Evolutionary conservation across 2,113 vertebrate species (phyloP), one percentile per base, ranked within the genome.

Genomic region (Phocoena phocoena): DNA sequence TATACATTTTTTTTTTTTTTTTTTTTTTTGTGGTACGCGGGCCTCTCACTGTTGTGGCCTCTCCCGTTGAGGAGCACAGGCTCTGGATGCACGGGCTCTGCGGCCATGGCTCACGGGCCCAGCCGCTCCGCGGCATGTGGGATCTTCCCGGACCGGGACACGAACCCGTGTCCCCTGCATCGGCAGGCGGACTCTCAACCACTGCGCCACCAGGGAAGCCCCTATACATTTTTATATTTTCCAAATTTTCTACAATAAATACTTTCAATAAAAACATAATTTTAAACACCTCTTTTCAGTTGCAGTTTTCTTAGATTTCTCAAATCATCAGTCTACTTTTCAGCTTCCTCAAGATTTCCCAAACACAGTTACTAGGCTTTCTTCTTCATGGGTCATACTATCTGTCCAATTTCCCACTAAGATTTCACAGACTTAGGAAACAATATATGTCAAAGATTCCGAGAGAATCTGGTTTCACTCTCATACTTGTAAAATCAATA

Each of bases 371-470:
- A 68, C 10, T 60, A 33, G 62, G 28, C 7, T 73, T 87, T 73
- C 23, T 84, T 93, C 60, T 67, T 41, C 41, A 12, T 68, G 55
- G 11, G n/a, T 62, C 7, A n/a, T 50, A 41, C 9, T 76, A 12
- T 70, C 68, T 77, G 17, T 85, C 68, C 88, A 26, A 83, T 67
- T 84, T 91, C 18, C 31, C 77, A 55, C 14, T n/a, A 91, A 60
- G 41, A 79, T 36, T 93, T 73, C 47, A 68, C 20, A 93, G 87
- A 84, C 74, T 90, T 74, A 38, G n/a, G 80, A 86, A 86, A 85
- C 68, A 20, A 14, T 65, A 8, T 58, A 28, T 47, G 60, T 82
- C 68, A 77, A 41, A n/a, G 50, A 87, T 50, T 55, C 41, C 79
- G 58, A 71, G 36, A 70, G 11, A 76, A 63, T 68, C 26, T 55